Evolutionary conservation across 1,140 invertebrate genomes (phyloP).

Genomic region (Nautilus pompilius): DNA sequence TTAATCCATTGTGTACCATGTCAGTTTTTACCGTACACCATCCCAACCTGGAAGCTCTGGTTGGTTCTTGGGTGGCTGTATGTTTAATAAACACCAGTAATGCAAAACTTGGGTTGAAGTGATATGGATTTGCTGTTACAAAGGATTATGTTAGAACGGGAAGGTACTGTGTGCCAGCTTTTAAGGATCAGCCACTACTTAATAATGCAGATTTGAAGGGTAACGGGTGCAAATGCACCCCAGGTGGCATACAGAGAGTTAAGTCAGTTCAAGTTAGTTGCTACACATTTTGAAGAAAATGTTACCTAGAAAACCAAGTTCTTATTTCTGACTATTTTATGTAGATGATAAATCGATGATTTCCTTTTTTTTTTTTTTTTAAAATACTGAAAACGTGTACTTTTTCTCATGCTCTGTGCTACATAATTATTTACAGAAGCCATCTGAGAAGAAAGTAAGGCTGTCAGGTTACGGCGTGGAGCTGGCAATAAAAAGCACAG

Average conservation of each 20-base stretch:
- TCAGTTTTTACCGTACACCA: no score
- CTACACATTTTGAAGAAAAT: background rate
- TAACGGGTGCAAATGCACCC: no score
- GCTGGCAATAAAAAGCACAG: slow-evolving; percentile 96
- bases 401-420: background rate
- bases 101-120: no score
- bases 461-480: slow-evolving; percentile 98
- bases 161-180: no score
- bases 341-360: background rate
- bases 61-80: no score
- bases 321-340: background rate
- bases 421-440: slow-evolving; percentile 19
- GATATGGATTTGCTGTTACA: no score
- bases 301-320: background rate
- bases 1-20: no score
- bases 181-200: no score
- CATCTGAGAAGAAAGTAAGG: slow-evolving; percentile 60
- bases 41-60: no score
- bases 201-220: no score
- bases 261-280: background rate
- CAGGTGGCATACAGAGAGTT: background rate
- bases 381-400: background rate
- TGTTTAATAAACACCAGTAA: no score
- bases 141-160: no score
- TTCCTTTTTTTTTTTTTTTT: background rate